Percentiles rank a stretch among this genome's conserved stretches.
Conservation (phyloP, 92 coral and sea anemone species). For the Meandrina meandrites region DNA sequence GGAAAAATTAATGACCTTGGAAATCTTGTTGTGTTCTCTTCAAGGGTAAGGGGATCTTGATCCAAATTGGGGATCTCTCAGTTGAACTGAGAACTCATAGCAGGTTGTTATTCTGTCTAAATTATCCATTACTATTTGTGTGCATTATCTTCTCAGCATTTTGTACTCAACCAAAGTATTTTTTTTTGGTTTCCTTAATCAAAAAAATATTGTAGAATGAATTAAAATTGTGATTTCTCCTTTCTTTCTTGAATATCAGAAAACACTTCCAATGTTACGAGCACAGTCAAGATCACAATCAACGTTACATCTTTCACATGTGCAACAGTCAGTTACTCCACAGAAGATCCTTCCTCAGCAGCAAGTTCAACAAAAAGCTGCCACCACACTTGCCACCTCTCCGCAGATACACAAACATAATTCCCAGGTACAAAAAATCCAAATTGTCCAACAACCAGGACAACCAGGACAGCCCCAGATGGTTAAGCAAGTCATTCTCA, state of each 20-base stretch:
- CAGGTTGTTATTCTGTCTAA: neutral
- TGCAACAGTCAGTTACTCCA: constrained; percentile 46
- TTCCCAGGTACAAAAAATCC: constrained; percentile 56
- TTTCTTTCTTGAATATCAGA: constrained; percentile 42
- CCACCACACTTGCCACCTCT: constrained; percentile 39
- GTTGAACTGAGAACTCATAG: neutral
- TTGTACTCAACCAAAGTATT: neutral
- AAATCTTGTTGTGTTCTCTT: too few relatives aligned
- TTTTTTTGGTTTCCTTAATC: too few relatives aligned
- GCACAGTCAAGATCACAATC: constrained; percentile 63
- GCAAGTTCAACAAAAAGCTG: constrained; percentile 36
- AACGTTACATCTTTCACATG: constrained; percentile 15
- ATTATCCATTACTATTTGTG: neutral
- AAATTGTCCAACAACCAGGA: constrained; percentile 44
- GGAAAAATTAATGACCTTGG: too few relatives aligned
- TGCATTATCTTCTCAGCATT: neutral
- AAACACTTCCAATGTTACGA: constrained; percentile 90
- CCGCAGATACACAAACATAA: constrained; percentile 51
- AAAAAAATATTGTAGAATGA: neutral
- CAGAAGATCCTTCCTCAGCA: constrained; percentile 66
- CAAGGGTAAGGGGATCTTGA: neutral
- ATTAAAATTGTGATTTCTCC: neutral
- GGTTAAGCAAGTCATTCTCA: constrained; percentile 65
- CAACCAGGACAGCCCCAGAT: constrained; percentile 54
- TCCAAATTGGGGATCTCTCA: neutral